These are phyloP conservation scores for Phyllostomus discolor DNA, from an alignment of 2,113 vertebrate species.

Conservation along the genomic window DNA sequence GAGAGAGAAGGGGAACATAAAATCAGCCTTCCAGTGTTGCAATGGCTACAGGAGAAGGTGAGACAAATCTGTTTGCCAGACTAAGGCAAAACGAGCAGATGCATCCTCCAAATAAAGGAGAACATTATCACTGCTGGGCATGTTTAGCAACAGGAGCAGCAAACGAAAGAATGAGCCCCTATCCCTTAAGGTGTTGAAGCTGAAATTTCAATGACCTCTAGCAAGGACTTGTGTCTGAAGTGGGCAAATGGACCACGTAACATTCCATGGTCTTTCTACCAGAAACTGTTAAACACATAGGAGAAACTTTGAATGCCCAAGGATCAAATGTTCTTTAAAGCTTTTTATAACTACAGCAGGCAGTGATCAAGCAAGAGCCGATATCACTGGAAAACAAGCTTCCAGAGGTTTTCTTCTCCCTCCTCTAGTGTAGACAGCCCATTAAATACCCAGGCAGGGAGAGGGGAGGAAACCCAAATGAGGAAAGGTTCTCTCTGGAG, in stretches of 20 bases:
- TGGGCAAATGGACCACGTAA: not conserved
- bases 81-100: not conserved
- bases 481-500: not conserved
- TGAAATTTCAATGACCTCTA: not conserved
- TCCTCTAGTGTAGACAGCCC: not conserved
- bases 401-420: not conserved
- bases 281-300: not conserved
- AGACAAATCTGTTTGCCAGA: not conserved
- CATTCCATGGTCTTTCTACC: not conserved
- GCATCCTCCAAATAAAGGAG: not conserved
- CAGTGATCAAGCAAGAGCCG: not conserved
- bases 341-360: not conserved
- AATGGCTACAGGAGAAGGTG: not conserved
- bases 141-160: not conserved
- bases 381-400: not conserved
- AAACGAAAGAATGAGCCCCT: too few relatives aligned
- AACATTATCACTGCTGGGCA: not conserved
- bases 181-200: not conserved
- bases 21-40: not conserved
- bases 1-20: not conserved
- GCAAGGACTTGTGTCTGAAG: not conserved
- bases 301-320: not conserved
- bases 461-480: not conserved
- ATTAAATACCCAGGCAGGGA: not conserved
- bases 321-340: not conserved